Percentiles rank a stretch among this genome's conserved stretches.
These are phyloP conservation scores for Epistrophe eligans DNA, from an alignment of 2,888 invertebrate genomes.

Conservation along the genomic window DNA sequence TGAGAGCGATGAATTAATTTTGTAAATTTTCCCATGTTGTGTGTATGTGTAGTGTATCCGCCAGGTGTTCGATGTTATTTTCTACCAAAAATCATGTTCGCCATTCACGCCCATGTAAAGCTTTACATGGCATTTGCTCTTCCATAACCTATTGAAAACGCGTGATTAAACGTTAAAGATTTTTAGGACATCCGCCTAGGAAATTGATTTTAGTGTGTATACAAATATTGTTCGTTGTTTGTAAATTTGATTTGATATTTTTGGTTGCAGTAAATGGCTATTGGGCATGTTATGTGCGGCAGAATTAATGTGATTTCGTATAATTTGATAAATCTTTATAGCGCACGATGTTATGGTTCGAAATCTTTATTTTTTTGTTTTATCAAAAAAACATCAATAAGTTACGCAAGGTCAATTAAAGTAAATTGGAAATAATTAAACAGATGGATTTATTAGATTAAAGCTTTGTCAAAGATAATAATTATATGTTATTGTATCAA, in stretches of 20 bases:
- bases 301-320: constrained; percentile 14
- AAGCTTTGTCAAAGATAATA: background rate
- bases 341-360: background rate
- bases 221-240: constrained; percentile 51
- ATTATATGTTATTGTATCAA: no score
- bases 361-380: background rate
- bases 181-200: constrained; percentile 54
- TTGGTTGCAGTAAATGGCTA: constrained; percentile 24
- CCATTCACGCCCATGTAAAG: constrained; percentile 59
- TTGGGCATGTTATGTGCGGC: constrained; percentile 13
- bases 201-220: constrained; percentile 59
- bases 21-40: constrained; percentile 40
- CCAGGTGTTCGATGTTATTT: constrained; percentile 58
- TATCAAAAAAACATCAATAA: background rate
- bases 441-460: background rate
- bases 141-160: constrained; percentile 40
- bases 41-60: constrained; percentile 40
- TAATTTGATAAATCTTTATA: background rate
- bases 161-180: constrained; percentile 30
- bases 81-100: constrained; percentile 53
- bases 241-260: constrained; percentile 58
- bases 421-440: background rate
- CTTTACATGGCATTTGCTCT: constrained; percentile 4
- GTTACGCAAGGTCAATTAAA: background rate
- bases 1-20: constrained; percentile 71